Conservation (phyloP, 2,797 vertebrate genomes). For the Coreius guichenoti region DNA sequence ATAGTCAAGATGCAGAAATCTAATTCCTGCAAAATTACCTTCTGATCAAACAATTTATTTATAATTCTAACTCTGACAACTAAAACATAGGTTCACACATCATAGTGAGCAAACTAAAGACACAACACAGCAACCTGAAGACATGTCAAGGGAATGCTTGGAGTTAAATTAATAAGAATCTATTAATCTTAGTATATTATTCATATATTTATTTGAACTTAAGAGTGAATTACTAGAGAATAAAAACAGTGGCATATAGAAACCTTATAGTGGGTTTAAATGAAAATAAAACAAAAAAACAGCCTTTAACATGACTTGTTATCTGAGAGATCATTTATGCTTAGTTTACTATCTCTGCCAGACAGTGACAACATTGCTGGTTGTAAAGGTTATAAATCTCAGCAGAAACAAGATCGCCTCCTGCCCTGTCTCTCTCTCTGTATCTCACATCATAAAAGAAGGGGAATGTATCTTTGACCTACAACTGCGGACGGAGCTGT, state of each 20-base stretch:
- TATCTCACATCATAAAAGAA: slow-evolving; percentile 43
- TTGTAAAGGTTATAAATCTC: slow-evolving; percentile 44
- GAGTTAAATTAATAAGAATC: background rate
- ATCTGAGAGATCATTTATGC: slow-evolving; percentile 37
- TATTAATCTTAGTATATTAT: slow-evolving; percentile 1
- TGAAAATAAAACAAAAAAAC: background rate
- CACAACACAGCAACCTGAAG: background rate
- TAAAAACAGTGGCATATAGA: background rate
- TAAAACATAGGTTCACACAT: background rate
- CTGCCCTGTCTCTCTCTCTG: slow-evolving; percentile 12
- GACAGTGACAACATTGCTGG: slow-evolving; percentile 35
- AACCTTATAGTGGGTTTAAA: background rate
- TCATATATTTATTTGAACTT: slow-evolving; percentile 3
- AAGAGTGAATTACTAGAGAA: background rate
- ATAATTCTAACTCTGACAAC: slow-evolving; percentile 10
- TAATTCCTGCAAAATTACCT: slow-evolving; percentile 9
- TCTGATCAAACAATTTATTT: slow-evolving; percentile 7
- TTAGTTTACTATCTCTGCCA: slow-evolving; percentile 42
- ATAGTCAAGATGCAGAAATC: background rate
- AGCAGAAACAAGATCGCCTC: slow-evolving; percentile 26
- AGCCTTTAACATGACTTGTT: slow-evolving; percentile 6
- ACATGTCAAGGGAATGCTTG: background rate
- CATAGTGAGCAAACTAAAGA: background rate
- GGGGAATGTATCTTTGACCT: slow-evolving; percentile 41
- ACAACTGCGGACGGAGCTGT: slow-evolving; percentile 41